Evolutionary conservation across 2,113 vertebrate species (phyloP), one percentile per base, ranked within the genome.

Genomic region (Syrmaticus mikado): DNA sequence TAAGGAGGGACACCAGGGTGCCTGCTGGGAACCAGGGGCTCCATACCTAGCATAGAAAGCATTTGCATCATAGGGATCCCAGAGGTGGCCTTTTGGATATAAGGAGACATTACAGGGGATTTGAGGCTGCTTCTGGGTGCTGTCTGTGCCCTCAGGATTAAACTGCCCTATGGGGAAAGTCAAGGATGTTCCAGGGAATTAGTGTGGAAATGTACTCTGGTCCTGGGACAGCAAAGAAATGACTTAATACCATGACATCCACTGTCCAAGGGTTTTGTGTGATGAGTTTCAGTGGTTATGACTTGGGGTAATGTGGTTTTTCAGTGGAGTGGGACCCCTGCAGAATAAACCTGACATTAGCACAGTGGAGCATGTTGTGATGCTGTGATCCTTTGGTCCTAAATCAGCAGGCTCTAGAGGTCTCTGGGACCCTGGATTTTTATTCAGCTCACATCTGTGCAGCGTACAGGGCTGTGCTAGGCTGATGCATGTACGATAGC

Each of bases 381-480:
- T 0, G 0, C 41, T 76, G 40, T 60, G 48, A 74, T 0, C 0
- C 38, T 76, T 70, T 82, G 57, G 73, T 92, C 36, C 79, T 87
- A 82, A 94, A 94, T 92, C 72, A 2, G 0, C 67, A 71, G 82
- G 61, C 79, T 50, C 72, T 28, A 87, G 87, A 53, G 82, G 16
- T 91, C 43, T 75, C 80, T 77, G 72, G 58, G 72, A 84, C 65
- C 52, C 68, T 55, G 73, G 64, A 82, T 96, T 92, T 95, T 96
- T 78, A 87, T 96, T 93, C 92, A 88, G 79, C 58, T 89, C 89
- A 76, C 91, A 96, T 95, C 94, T 94, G 87, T 86, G 78, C 92
- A 84, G 87, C 50, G 40, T 62, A 38, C 57, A 82, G 82, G 27
- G 43, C 76, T 6, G 2, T 28, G 72, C 82, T 77, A 71, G 50